phyloP scores from a whole-genome alignment of 2,113 vertebrate genomes.

The Microcebus jonahi region DNA sequence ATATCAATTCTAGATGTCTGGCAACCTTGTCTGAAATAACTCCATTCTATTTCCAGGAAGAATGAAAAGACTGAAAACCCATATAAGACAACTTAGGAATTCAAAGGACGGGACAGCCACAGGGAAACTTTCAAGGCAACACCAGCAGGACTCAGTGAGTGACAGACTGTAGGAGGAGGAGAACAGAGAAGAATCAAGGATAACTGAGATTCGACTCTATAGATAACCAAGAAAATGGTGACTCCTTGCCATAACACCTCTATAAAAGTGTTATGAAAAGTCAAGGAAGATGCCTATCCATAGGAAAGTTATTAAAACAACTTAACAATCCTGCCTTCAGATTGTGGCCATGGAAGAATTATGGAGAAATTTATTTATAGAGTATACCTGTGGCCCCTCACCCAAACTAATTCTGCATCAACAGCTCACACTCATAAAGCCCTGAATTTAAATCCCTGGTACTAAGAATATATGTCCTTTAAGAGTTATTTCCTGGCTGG shows the following conservation, averaged over 20 bases:
- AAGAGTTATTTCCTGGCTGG: not conserved
- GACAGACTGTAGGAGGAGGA: not conserved
- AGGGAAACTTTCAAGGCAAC: slow-evolving; percentile 1
- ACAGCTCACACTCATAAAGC: not conserved
- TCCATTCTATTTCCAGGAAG: slow-evolving; percentile 40
- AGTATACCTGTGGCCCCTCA: not conserved
- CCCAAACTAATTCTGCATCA: not conserved
- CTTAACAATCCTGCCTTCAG: slow-evolving; percentile 14
- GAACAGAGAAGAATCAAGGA: not conserved
- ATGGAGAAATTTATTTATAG: slow-evolving; percentile 43
- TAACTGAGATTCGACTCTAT: not conserved
- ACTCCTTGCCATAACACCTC: not conserved
- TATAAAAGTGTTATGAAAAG: slow-evolving; percentile 4
- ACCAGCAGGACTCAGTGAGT: not conserved
- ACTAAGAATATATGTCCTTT: not conserved
- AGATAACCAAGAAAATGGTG: not conserved
- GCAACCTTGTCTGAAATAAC: not conserved
- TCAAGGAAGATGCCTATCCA: not conserved
- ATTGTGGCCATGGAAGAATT: slow-evolving; percentile 25
- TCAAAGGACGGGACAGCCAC: not conserved
- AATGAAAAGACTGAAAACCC: not conserved
- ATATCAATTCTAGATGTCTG: not conserved
- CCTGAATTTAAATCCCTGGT: not conserved
- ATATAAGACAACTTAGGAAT: not conserved
- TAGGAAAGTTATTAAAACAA: slow-evolving; percentile 51